These are phyloP conservation scores for Micropoecilia bifurca DNA, from an alignment of 2,797 vertebrate species.

Conservation along the genomic window DNA sequence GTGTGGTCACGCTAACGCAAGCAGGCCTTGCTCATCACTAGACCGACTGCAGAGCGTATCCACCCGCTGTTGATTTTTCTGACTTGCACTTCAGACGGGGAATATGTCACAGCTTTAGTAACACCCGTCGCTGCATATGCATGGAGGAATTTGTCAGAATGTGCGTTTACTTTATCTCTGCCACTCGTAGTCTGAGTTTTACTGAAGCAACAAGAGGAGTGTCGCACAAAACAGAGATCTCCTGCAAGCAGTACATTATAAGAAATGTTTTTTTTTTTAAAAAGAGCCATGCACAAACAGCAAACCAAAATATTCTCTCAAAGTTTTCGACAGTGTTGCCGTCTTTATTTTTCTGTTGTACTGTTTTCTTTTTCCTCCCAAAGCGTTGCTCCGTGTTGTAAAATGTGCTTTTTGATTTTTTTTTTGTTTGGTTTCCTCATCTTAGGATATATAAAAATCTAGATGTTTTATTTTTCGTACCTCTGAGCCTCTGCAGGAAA, in stretches of 20 bases:
- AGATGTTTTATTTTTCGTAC: background rate
- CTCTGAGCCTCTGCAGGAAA: conserved; percentile 1
- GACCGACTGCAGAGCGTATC: conserved; percentile 24
- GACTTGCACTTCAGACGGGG: conserved; percentile 12
- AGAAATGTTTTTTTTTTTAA: background rate
- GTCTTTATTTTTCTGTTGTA: background rate
- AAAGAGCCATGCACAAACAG: background rate
- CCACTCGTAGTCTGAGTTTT: background rate
- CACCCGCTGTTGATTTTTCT: conserved; percentile 8
- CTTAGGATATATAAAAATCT: background rate
- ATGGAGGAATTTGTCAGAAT: background rate
- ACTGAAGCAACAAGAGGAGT: background rate
- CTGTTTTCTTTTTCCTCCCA: background rate
- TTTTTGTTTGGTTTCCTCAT: background rate
- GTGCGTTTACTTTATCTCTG: conserved; percentile 2
- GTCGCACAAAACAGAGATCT: background rate
- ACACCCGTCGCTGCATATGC: conserved; percentile 1
- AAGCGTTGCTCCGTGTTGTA: background rate
- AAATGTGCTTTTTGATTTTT: background rate
- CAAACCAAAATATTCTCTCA: background rate
- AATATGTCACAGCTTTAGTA: conserved; percentile 14
- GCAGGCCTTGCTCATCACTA: conserved; percentile 27
- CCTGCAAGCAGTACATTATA: background rate
- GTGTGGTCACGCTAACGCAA: conserved; percentile 64
- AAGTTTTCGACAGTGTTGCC: background rate